Evolutionary conservation across 2,888 invertebrate genomes (phyloP), one percentile per base, ranked within the genome.

Genomic region (Incurvaria masculella): DNA sequence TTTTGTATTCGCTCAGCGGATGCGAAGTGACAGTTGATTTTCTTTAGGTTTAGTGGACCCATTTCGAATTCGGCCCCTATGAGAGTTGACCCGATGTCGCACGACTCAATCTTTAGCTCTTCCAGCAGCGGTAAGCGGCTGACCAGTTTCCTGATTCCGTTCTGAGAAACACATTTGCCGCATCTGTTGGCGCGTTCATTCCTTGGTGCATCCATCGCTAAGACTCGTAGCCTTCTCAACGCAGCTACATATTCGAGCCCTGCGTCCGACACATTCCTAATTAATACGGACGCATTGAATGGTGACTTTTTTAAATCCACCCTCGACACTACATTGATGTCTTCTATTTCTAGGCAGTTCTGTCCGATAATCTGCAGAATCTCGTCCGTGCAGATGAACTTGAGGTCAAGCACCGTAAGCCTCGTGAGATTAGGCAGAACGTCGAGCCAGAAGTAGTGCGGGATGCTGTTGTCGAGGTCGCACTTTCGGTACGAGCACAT

Each of bases 371-470:
- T 66, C 59, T 72, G 59, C 14, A 79, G 68, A 42, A 79, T 78
- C 63, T 79, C 79, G 55, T 79, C 78, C 19, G 79, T 78, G 54
- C 79, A 79, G 53, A 78, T 69, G 56, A 79, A 76, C 61, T 75
- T 79, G 40, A 79, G 68, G 53, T 79, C 78, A 2, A 79, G 67
- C 49, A 74, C 64, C 11, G 70, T 63, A 57, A 79, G 64, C 46
- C 67, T 66, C 49, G 56, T 65, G 52, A 76, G 71, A 51, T 59
- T 66, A 17, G 70, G 64, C 23, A 79, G 62, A 45, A 61, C 65
- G 18, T 66, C 62, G 27, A 71, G 62, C 79, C 79, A 79, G 60
- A 72, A 79, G 43, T 57, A 53, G 49, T 69, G 69, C 14, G 75
- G 68, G 56, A 78, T 68, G 55, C 71, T 60, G 56, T 71, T 73